Evolutionary conservation across 2,888 invertebrate species (phyloP), one percentile per base, ranked within the genome.

Genomic region (Craniophora ligustri): DNA sequence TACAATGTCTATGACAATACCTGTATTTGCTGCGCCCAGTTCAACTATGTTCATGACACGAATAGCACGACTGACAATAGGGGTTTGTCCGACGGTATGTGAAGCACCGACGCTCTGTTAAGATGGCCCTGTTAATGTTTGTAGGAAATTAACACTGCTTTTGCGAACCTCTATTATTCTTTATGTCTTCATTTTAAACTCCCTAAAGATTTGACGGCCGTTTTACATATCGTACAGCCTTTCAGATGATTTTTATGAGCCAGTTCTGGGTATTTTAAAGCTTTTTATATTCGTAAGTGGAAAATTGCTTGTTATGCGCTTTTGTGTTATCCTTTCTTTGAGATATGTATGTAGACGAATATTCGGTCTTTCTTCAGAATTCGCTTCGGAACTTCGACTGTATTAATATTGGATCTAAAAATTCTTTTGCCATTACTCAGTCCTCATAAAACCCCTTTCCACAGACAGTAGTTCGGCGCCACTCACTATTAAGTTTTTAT

Each of bases 181-280:
- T 86, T 85, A 85, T 84, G 85, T 84, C 84, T 87, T 86, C 83
- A 85, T 88, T 85, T 87, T 81, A 82, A n/a, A 76, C 76, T 63
- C 71, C 71, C 58, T 80, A 77, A 73, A 82, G 76, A 61, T 56
- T 70, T 70, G 48, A 64, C 66, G 59, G 62, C 70, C 54, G 66
- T 74, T 84, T 80, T 78, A 74, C 74, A 70, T 62, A 68, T 61
- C 59, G 50, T 35, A 13, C 44, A 45, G 59, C 44, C 64, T 78
- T 78, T 78, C 47, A 63, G 57, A 53, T 36, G 51, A 48, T 55
- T 74, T 62, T 79, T 78, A 78, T 56, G 80, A 79, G 70, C 67
- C 67, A 64, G 50, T 73, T 73, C 74, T 47, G 23, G 67, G 74
- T 67, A 74, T 74, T 73, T 66, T 61, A 68, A 71, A 58, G 50